Conservation (phyloP, 1,140 invertebrate species). For the Microplitis mediator region DNA sequence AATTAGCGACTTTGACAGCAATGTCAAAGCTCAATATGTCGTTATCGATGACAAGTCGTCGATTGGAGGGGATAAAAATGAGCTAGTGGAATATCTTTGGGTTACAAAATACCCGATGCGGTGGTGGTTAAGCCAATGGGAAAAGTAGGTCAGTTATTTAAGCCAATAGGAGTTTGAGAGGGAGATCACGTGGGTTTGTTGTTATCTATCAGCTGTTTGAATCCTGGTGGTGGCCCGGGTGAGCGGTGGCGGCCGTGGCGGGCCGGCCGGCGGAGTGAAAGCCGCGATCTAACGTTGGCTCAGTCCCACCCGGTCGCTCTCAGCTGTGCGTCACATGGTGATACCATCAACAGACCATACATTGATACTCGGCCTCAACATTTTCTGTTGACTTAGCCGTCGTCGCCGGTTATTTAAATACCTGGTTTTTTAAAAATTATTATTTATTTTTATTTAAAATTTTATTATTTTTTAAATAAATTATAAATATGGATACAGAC, state of each 20-base stretch:
- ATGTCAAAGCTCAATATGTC: too few relatives aligned
- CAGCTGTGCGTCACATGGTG: slow-evolving; percentile 59
- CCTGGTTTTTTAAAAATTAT: too few relatives aligned
- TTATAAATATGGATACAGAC: too few relatives aligned
- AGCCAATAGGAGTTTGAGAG: slow-evolving; percentile 53
- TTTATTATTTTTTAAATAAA: too few relatives aligned
- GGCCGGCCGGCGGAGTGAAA: slow-evolving; percentile 27
- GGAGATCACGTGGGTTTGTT: slow-evolving; percentile 67
- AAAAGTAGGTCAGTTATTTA: not conserved
- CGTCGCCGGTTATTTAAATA: too few relatives aligned
- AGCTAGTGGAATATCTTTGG: too few relatives aligned
- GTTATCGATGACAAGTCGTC: too few relatives aligned
- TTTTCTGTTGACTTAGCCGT: not conserved
- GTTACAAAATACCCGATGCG: too few relatives aligned
- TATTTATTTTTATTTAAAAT: too few relatives aligned
- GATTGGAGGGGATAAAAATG: not conserved
- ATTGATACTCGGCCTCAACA: not conserved
- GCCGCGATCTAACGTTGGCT: slow-evolving; percentile 30
- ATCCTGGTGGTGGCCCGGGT: slow-evolving; percentile 41
- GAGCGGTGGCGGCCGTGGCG: slow-evolving; percentile 18
- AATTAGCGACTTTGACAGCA: too few relatives aligned
- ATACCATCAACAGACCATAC: not conserved
- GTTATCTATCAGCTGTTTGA: slow-evolving; percentile 68
- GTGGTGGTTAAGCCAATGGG: too few relatives aligned
- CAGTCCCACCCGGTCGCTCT: slow-evolving; percentile 57